These are phyloP conservation scores for Furcifer pardalis DNA, from an alignment of 2,797 vertebrate species.

Conservation along the genomic window DNA sequence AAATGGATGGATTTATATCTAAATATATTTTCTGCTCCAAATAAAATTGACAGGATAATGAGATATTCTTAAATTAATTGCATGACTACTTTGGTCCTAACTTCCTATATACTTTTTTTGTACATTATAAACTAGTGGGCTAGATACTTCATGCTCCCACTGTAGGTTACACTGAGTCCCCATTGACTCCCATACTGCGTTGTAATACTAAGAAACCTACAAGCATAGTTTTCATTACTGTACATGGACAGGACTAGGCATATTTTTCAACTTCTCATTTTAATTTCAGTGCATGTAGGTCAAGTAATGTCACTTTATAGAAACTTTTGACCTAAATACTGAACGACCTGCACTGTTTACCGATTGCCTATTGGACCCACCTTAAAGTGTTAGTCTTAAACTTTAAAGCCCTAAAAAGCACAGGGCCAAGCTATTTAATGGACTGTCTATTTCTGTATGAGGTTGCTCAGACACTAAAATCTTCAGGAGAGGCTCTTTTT, in stretches of 20 bases:
- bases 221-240: constrained; percentile 39
- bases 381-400: too few species aligned
- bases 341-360: too few species aligned
- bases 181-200: constrained; percentile 6
- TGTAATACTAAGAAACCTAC: constrained; percentile 46
- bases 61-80: constrained; percentile 38
- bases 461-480: too few species aligned
- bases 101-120: constrained; percentile 9
- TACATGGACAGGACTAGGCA: constrained; percentile 26
- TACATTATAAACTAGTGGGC: not conserved
- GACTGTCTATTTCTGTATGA: too few species aligned
- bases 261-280: constrained; percentile 39
- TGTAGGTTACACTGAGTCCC: constrained; percentile 13
- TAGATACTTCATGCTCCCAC: constrained; percentile 9
- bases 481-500: too few species aligned
- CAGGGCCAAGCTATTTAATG: too few species aligned
- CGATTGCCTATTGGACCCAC: too few species aligned
- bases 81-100: constrained; percentile 32
- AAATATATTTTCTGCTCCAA: constrained; percentile 57
- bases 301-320: not conserved
- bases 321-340: too few species aligned
- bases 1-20: constrained; percentile 69
- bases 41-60: constrained; percentile 51
- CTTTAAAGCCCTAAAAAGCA: too few species aligned
- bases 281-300: not conserved